phyloP scores from a whole-genome alignment of 2,888 invertebrate species.

The Barypeithes pellucidus region DNA sequence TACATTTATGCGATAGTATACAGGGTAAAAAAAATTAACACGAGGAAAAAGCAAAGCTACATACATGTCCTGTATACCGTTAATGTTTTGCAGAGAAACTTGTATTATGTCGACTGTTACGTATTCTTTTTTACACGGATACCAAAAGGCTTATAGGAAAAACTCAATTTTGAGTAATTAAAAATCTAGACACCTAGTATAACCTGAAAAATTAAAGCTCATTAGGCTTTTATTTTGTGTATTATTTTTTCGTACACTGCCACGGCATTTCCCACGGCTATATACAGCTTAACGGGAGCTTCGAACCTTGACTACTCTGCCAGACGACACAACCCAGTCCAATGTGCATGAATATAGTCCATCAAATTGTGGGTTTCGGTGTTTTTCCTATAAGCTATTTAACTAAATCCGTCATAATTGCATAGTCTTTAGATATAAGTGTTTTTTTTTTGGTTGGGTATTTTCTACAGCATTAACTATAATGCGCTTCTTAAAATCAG shows the following conservation, averaged over 20 bases:
- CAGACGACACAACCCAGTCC: too few species aligned
- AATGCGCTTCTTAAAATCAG: constrained; percentile 6
- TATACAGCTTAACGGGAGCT: too few species aligned
- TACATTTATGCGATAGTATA: neutral
- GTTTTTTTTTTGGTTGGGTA: constrained; percentile 41
- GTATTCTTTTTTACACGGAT: neutral
- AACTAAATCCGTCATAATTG: constrained; percentile 6
- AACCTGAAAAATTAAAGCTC: too few species aligned
- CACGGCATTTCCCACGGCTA: too few species aligned
- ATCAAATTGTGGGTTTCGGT: too few species aligned
- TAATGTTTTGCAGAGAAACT: neutral
- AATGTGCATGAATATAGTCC: too few species aligned
- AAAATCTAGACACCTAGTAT: too few species aligned
- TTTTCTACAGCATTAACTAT: constrained; percentile 23
- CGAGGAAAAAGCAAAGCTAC: neutral
- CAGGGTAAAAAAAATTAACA: constrained; percentile 7
- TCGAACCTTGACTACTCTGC: too few species aligned
- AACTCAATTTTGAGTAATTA: neutral
- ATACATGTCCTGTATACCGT: constrained; percentile 7
- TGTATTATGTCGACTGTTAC: constrained; percentile 3
- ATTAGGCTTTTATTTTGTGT: too few species aligned
- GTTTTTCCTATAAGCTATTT: constrained; percentile 24
- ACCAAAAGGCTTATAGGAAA: constrained; percentile 4
- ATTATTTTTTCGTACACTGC: too few species aligned
- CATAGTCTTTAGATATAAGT: constrained; percentile 35